Conservation (phyloP, 2,113 vertebrate species). For the Petrocephalus microphthalmus region DNA sequence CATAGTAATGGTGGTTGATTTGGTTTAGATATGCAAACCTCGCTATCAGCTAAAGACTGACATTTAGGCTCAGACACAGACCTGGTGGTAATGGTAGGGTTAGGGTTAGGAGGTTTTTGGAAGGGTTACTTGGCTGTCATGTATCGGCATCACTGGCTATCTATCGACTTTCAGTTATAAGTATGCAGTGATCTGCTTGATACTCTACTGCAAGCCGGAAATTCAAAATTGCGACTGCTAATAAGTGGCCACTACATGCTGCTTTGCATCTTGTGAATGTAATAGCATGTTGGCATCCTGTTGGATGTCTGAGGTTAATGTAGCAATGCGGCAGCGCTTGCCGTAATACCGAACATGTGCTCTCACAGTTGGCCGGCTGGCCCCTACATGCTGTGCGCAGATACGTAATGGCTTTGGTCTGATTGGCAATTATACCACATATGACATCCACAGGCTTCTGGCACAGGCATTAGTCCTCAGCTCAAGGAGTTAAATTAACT, state of each 20-base stretch:
- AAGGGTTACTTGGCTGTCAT: not conserved
- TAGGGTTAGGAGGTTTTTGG: not conserved
- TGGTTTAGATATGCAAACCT: not conserved
- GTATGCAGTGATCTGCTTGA: not conserved
- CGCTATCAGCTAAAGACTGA: not conserved
- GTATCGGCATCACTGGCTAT: not conserved
- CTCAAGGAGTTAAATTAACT: not conserved
- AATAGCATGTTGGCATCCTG: not conserved
- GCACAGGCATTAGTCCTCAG: not conserved
- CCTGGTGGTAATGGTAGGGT: not conserved
- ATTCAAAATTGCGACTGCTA: not conserved
- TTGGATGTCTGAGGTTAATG: not conserved
- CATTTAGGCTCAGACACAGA: not conserved
- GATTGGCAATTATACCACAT: not conserved
- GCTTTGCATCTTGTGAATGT: not conserved
- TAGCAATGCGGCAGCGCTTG: not conserved
- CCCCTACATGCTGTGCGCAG: not conserved
- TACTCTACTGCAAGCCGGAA: not conserved
- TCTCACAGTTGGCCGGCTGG: not conserved
- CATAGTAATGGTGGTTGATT: not conserved
- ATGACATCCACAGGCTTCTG: not conserved
- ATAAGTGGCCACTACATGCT: not conserved
- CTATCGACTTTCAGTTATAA: not conserved
- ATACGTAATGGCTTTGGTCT: not conserved
- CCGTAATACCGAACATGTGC: not conserved